phyloP scores from a whole-genome alignment of 2,113 vertebrate genomes.

The Coturnix japonica region DNA sequence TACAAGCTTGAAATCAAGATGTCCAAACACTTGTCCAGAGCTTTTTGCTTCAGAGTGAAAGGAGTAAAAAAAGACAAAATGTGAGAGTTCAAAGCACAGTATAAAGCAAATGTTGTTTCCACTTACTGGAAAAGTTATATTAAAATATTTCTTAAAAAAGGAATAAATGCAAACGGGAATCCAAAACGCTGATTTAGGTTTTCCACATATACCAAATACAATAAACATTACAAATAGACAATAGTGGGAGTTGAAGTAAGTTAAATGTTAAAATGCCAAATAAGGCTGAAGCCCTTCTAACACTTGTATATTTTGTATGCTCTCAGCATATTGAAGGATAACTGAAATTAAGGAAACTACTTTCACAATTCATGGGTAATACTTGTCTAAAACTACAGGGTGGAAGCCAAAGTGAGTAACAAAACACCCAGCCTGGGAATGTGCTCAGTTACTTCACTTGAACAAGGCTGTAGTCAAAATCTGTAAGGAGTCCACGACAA shows the following conservation, averaged over 20 bases:
- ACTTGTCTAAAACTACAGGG: neutral
- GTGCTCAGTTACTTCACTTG: neutral
- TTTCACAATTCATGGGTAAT: neutral
- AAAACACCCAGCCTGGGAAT: neutral
- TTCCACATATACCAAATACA: neutral
- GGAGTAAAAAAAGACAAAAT: neutral
- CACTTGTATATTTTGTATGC: neutral
- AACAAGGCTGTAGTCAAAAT: neutral
- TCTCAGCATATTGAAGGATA: neutral
- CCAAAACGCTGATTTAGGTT: neutral
- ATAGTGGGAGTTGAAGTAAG: neutral
- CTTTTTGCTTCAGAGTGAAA: conserved; percentile 82
- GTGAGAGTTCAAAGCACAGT: neutral
- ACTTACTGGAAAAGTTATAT: neutral
- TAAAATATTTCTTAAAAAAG: neutral
- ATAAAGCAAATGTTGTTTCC: neutral
- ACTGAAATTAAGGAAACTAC: neutral
- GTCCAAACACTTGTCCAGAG: conserved; percentile 92
- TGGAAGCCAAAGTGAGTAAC: neutral
- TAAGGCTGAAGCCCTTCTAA: neutral
- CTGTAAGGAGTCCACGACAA: neutral
- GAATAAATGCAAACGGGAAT: neutral
- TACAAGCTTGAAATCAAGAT: conserved; percentile 96
- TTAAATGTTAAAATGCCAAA: neutral
- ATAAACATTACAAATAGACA: neutral